These are phyloP conservation scores for Zosterops japonicus DNA, from an alignment of 2,113 vertebrate species.

Conservation along the genomic window DNA sequence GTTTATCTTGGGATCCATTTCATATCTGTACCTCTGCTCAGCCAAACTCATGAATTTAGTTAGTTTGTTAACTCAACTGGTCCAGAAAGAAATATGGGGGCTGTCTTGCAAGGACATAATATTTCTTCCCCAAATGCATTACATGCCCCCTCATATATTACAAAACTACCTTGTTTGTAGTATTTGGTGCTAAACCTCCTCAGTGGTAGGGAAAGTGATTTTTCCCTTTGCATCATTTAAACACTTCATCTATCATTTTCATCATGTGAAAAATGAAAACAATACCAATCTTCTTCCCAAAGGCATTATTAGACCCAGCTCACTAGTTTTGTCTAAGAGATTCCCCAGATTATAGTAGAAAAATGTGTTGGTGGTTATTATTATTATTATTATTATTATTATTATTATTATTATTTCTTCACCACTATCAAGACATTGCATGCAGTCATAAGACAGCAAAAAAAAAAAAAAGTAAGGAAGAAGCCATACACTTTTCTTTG, in stretches of 20 bases:
- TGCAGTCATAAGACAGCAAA: neutral
- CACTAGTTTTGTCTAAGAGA: neutral
- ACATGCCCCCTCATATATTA: neutral
- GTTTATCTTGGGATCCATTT: neutral
- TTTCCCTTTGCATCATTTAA: neutral
- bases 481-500: neutral
- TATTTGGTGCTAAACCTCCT: neutral
- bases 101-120: neutral
- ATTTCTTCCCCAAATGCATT: neutral
- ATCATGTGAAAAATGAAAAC: neutral
- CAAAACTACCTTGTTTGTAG: neutral
- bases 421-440: neutral
- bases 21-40: neutral
- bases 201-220: neutral
- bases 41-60: neutral
- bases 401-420: neutral
- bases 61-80: neutral
- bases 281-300: neutral
- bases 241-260: neutral
- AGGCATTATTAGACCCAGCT: neutral
- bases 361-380: neutral
- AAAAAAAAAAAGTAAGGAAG: neutral
- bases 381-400: neutral
- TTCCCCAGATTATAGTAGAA: neutral
- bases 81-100: neutral